Evolutionary conservation across 1,140 invertebrate species (phyloP).

Genomic region (Cherax quadricarinatus): DNA sequence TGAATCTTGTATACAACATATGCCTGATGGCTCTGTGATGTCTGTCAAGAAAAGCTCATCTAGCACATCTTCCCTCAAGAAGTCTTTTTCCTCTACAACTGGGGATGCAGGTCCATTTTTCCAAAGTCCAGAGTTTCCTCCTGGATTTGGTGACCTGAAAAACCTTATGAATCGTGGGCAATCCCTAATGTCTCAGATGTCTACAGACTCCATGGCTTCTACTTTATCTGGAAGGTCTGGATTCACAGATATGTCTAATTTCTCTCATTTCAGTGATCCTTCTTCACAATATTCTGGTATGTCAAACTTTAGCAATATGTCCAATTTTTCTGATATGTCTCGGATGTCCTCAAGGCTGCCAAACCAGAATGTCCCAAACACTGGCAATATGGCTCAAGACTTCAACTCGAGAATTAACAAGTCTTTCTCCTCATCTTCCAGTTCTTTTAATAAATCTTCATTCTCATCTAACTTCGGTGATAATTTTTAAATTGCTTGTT

Average conservation of each 20-base stretch:
- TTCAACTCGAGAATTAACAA: constrained; percentile 15
- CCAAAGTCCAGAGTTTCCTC: constrained; percentile 47
- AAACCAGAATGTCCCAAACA: constrained; percentile 17
- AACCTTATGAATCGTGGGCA: constrained; percentile 67
- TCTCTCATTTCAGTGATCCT: constrained; percentile 54
- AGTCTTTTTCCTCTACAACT: constrained; percentile 44
- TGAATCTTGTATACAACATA: constrained; percentile 67
- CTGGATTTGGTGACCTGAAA: constrained; percentile 64
- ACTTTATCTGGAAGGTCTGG: constrained; percentile 61
- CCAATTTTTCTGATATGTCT: constrained; percentile 59
- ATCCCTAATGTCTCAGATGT: constrained; percentile 71
- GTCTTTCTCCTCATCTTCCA: constrained; percentile 49
- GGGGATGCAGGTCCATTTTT: constrained; percentile 45
- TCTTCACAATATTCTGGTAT: constrained; percentile 55
- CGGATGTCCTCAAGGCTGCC: background rate
- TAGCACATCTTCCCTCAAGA: constrained; percentile 61
- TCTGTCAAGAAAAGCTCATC: constrained; percentile 71
- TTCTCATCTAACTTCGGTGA: constrained; percentile 65
- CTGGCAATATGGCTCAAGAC: constrained; percentile 29
- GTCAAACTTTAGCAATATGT: constrained; percentile 60
- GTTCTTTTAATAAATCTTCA: constrained; percentile 31
- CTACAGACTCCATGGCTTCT: constrained; percentile 67
- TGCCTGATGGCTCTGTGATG: constrained; percentile 70
- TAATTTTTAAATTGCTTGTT: constrained; percentile 43
- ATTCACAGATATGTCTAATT: constrained; percentile 66